Conservation (phyloP, 2,888 invertebrate species). For the Copidosoma aretas region DNA sequence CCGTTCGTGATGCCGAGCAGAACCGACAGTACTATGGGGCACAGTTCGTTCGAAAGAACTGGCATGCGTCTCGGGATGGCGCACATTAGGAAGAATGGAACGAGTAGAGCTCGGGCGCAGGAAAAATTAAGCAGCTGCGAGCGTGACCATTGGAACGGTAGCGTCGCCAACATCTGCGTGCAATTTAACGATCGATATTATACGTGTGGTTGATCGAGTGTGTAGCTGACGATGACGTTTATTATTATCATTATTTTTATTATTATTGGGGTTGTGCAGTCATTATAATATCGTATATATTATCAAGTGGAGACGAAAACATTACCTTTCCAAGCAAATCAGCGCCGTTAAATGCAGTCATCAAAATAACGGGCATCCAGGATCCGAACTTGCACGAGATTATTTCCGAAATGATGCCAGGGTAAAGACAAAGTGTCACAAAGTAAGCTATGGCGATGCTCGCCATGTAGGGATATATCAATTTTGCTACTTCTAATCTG, state of each 20-base stretch:
- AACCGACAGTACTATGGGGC: constrained; percentile 72
- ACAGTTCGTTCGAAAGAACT: constrained; percentile 71
- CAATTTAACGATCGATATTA: neutral
- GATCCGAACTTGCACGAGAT: constrained; percentile 80
- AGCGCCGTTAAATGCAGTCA: constrained; percentile 87
- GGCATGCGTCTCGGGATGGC: constrained; percentile 80
- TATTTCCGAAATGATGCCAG: constrained; percentile 89
- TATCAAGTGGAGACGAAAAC: no score
- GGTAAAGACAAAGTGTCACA: constrained; percentile 87
- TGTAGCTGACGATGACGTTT: no score
- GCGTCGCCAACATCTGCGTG: constrained; percentile 76
- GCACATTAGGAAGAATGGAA: constrained; percentile 83
- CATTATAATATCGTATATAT: no score
- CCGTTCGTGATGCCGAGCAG: constrained; percentile 85
- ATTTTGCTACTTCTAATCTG: constrained; percentile 81
- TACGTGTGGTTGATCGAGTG: no score
- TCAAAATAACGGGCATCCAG: constrained; percentile 92
- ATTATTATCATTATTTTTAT: no score
- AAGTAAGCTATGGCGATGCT: constrained; percentile 88
- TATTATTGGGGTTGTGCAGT: no score
- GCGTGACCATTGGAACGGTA: constrained; percentile 84
- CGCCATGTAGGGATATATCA: constrained; percentile 90
- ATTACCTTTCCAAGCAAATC: constrained; percentile 84
- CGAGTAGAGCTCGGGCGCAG: constrained; percentile 74
- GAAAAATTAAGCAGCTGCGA: constrained; percentile 79